Base-by-base conservation (phyloP, 1,140 invertebrate genomes). In the Pachypeltis micranthus region DNA sequence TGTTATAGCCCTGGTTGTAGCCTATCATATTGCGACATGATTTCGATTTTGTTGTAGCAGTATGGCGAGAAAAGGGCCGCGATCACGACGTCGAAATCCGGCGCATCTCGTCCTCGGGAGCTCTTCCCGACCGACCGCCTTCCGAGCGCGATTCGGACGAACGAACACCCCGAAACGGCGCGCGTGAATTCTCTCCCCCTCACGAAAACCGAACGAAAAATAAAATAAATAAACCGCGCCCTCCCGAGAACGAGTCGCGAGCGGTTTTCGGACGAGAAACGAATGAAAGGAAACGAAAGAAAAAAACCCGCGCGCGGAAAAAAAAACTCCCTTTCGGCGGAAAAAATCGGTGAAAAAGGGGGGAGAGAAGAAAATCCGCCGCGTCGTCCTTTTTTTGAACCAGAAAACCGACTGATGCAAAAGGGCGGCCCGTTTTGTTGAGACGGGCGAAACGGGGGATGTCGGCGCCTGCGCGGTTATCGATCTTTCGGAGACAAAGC, bases 1-100 rank as follows among this genome's bases (percentile, higher is more conserved):
- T 91, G 79, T 90, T 90, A 80, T 90, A 90, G 77, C 87, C 88
- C 71, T 85, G 82, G 75, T 83, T 85, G 79, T 90, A 90, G 73
- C 86, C 86, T 78, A 88, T 87, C 82, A 83, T 83, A 63, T 67
- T 69, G 64, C 63, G 67, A 68, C 68, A 69, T 68, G 67, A 59
- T 63, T 62, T 66, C 28, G 23, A 12, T 14, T 34, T 54, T 31
- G 25, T 55, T n/a, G 28, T n/a, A 29, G 63, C 54, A 56, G 54
- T 56, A 56, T 56, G 65, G 68, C 47, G 39, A 60, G 25, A 61
- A 16, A 16, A 39, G 31, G 31, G 31, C 31, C 7, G 31, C n/a
- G n/a, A n/a, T 60, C 63, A 68, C 63, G 61, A 63, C 62, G 56
- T 31, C 21, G 59, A 4, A 4, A n/a, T 23, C 59, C 34, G 29